Evolutionary conservation across 2,888 invertebrate genomes (phyloP).

Genomic region (Drosophila emarginata): DNA sequence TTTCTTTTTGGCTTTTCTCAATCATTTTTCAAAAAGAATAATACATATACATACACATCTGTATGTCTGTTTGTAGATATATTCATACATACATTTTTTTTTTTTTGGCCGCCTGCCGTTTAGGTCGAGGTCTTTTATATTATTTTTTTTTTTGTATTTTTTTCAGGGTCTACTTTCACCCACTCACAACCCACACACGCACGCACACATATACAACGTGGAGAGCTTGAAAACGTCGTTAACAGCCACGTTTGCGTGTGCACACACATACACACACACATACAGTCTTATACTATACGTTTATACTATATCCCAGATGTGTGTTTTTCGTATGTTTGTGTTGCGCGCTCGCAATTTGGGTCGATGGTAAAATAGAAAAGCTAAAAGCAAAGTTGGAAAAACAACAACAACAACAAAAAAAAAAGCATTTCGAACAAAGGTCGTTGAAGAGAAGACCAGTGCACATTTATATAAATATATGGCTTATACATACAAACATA

Average conservation of each 20-base stretch:
- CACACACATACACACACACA: slow-evolving; percentile 33
- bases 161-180: slow-evolving; percentile 39
- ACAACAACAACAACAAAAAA: slow-evolving; percentile 16
- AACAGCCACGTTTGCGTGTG: slow-evolving; percentile 75
- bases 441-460: slow-evolving; percentile 60
- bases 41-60: slow-evolving; percentile 10
- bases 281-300: slow-evolving; percentile 20
- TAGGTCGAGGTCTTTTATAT: slow-evolving; percentile 72
- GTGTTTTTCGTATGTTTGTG: slow-evolving; percentile 40
- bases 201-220: slow-evolving; percentile 18
- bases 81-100: slow-evolving; percentile 9
- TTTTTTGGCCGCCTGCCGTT: slow-evolving; percentile 71
- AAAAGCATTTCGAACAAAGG: slow-evolving; percentile 57
- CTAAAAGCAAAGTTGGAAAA: slow-evolving; percentile 57
- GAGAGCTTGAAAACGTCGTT: slow-evolving; percentile 63
- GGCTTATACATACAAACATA: not conserved
- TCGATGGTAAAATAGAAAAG: slow-evolving; percentile 78
- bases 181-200: slow-evolving; percentile 55
- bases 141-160: slow-evolving; percentile 17
- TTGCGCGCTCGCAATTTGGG: slow-evolving; percentile 75
- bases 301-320: slow-evolving; percentile 27
- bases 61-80: not conserved
- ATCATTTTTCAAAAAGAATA: slow-evolving; percentile 53
- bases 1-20: slow-evolving; percentile 43
- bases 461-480: slow-evolving; percentile 46